Conservation (phyloP, 2,797 vertebrate genomes). For the Alosa sapidissima region DNA sequence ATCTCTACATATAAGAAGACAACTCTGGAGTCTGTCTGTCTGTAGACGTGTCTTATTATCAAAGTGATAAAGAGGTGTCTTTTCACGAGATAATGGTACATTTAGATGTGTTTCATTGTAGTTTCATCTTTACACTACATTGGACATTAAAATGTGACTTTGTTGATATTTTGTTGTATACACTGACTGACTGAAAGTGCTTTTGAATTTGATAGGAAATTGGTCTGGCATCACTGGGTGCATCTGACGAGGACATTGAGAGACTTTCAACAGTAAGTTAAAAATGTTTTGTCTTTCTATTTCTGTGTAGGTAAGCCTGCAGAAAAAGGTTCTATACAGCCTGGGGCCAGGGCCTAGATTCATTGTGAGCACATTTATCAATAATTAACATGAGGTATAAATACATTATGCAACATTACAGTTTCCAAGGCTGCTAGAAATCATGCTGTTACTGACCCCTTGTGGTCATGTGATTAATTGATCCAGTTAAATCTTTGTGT, state of each 20-base stretch:
- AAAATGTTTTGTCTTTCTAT: neutral
- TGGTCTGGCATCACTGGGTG: constrained; percentile 83
- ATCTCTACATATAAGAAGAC: too few species aligned
- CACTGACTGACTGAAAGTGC: neutral
- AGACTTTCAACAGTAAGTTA: constrained; percentile 82
- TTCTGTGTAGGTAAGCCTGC: too few species aligned
- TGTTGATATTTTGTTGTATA: neutral
- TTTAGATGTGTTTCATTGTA: neutral
- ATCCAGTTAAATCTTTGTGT: neutral
- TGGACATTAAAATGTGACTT: neutral
- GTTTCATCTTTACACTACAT: neutral
- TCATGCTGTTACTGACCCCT: neutral
- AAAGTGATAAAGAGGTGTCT: too few species aligned
- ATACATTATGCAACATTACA: neutral
- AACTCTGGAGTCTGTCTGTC: too few species aligned
- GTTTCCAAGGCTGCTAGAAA: neutral
- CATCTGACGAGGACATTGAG: constrained; percentile 83
- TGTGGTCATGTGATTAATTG: neutral
- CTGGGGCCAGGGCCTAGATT: too few species aligned
- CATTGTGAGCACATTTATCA: too few species aligned
- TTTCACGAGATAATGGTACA: neutral
- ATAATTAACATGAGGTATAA: too few species aligned
- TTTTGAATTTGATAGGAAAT: constrained; percentile 73
- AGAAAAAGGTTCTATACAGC: neutral
- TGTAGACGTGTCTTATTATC: too few species aligned